Evolutionary conservation across 2,797 vertebrate species (phyloP).

Genomic region (Crypturellus tataupa): DNA sequence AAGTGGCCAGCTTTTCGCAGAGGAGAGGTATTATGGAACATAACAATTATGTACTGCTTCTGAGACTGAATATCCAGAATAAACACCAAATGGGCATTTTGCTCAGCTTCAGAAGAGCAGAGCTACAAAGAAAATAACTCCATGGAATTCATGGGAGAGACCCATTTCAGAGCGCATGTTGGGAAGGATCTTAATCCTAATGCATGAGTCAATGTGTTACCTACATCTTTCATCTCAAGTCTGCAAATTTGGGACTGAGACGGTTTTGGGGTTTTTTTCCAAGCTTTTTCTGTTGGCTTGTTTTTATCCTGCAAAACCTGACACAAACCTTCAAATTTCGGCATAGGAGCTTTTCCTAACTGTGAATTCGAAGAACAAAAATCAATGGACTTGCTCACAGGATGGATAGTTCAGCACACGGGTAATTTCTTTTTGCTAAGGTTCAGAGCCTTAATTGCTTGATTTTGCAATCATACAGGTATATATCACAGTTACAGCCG

Average conservation of each 20-base stretch:
- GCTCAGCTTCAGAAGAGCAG: conserved; percentile 37
- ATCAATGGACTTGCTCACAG: background rate
- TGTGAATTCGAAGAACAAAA: background rate
- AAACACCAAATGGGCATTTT: conserved; percentile 51
- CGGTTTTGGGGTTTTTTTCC: background rate
- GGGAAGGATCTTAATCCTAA: conserved; percentile 43
- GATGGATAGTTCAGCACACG: background rate
- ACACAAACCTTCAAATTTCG: background rate
- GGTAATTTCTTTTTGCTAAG: background rate
- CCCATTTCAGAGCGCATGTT: conserved; percentile 64
- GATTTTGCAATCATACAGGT: background rate
- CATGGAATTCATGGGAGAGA: conserved; percentile 59
- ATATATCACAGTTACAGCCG: background rate
- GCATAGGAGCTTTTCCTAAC: background rate
- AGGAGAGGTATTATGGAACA: background rate
- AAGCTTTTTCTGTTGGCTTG: background rate
- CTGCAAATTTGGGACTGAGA: background rate
- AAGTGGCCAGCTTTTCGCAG: conserved; percentile 21
- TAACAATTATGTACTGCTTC: conserved; percentile 64
- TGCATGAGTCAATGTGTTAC: background rate
- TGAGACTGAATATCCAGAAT: conserved; percentile 52
- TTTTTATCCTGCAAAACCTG: background rate
- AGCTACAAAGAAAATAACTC: conserved; percentile 60
- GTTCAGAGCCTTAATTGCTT: background rate
- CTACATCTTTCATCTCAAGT: background rate